phyloP scores from a whole-genome alignment of 2,888 invertebrate genomes.

The Aethes cnicana region DNA sequence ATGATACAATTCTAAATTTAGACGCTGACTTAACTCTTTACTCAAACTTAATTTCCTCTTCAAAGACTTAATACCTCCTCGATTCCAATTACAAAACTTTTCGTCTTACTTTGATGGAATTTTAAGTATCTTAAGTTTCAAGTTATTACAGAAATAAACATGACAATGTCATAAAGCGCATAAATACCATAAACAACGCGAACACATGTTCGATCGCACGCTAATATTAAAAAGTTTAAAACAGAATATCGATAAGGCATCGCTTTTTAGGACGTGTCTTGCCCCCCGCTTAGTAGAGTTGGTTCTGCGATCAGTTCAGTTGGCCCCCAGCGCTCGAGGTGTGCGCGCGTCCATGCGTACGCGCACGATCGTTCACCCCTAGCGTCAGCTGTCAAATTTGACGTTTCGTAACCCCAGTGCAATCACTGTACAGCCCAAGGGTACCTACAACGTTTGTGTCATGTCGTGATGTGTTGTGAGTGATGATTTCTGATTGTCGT shows the following conservation, averaged over 20 bases:
- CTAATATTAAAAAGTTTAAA: slow-evolving; percentile 27
- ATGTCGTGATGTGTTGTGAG: slow-evolving; percentile 65
- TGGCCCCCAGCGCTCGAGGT: slow-evolving; percentile 29
- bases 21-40: slow-evolving; percentile 12
- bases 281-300: slow-evolving; percentile 58
- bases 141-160: not conserved
- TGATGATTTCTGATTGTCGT: slow-evolving; percentile 42
- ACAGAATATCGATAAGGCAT: slow-evolving; percentile 64
- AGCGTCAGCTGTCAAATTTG: slow-evolving; percentile 69
- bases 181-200: not conserved
- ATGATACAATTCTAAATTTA: slow-evolving; percentile 13
- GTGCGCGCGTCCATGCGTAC: slow-evolving; percentile 27
- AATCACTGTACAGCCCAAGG: slow-evolving; percentile 44
- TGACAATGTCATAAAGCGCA: not conserved
- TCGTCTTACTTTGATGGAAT: too few relatives aligned
- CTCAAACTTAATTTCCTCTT: not conserved
- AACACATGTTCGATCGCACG: slow-evolving; percentile 16
- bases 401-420: slow-evolving; percentile 64
- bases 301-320: slow-evolving; percentile 27
- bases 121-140: too few relatives aligned
- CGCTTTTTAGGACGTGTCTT: slow-evolving; percentile 59
- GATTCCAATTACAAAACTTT: too few relatives aligned
- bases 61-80: too few relatives aligned
- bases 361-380: slow-evolving; percentile 29
- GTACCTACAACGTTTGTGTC: slow-evolving; percentile 56